Percentiles rank a stretch among this genome's conserved stretches.
phyloP scores from a whole-genome alignment of 92 coral and sea anemone genomes.

The Epizoanthus rinbou region DNA sequence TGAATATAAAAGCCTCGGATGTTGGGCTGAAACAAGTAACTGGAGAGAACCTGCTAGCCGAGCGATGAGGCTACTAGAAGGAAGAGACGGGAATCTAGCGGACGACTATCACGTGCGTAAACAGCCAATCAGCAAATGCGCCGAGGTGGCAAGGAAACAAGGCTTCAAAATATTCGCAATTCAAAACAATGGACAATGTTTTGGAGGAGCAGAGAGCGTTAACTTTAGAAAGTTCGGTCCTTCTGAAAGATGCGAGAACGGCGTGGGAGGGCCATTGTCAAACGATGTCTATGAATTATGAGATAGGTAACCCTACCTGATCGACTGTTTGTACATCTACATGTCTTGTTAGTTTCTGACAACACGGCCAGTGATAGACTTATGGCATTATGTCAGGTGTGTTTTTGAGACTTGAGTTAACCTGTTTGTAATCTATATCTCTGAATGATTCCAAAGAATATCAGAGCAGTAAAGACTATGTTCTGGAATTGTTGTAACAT shows the following conservation, averaged over 20 bases:
- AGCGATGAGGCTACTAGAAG: constrained; percentile 79
- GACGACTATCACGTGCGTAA: constrained; percentile 75
- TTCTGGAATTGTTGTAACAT: no score
- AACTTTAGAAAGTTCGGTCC: constrained; percentile 84
- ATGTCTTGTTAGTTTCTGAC: no score
- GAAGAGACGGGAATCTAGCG: constrained; percentile 64
- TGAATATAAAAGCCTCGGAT: constrained; percentile 91
- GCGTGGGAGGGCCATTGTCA: constrained; percentile 90
- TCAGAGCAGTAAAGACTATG: no score
- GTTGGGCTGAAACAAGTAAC: constrained; percentile 93
- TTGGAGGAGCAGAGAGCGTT: constrained; percentile 64
- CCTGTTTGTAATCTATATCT: no score
- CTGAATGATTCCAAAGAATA: no score
- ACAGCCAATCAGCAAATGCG: constrained; percentile 97
- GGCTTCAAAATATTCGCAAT: constrained; percentile 85
- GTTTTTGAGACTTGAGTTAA: no score
- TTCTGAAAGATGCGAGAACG: constrained; percentile 78
- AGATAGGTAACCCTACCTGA: background rate
- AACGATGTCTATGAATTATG: constrained; percentile 89
- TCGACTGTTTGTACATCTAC: no score
- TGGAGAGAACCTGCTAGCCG: constrained; percentile 86
- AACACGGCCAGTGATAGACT: no score
- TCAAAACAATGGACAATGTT: constrained; percentile 98
- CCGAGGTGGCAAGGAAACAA: constrained; percentile 82
- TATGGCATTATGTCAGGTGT: no score